Evolutionary conservation across 2,113 vertebrate genomes (phyloP), one percentile per base, ranked within the genome.

Genomic region (Dermatemys mawii): DNA sequence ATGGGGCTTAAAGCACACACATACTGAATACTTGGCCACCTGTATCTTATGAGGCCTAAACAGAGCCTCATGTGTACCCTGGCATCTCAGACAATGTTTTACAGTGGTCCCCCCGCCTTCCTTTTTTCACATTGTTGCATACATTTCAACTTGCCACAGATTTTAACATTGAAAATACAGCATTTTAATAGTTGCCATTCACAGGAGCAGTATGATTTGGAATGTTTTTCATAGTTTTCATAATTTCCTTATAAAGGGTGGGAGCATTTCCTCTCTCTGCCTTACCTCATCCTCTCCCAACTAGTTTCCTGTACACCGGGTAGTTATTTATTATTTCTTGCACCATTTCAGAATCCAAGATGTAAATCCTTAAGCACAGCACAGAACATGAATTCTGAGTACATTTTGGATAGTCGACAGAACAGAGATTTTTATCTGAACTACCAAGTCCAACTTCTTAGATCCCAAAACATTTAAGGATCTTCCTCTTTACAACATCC

Each of bases 241-340:
- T 41, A 5, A 29, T 60, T n/a, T n/a, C n/a, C n/a, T 32, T 35
- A 29, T 50, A 2, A 2, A 88, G 1, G 10, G 2, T 54, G 11
- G 87, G n/a, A 93, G 83, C 67, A 85, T 24, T 8, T 75, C 38
- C 22, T 89, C 1, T 91, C 10, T 88, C 14, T 78, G 51, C 1
- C 0, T 44, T 54, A 41, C 1, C 0, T 67, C 41, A 57, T 81
- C 83, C 91, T 83, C 3, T 83, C 63, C 3, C n/a, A 93, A 50
- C 2, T 86, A 89, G 26, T 94, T 90, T 96, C 60, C 88, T 90
- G 22, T 83, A 44, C 38, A 11, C 21, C 44, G 10, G 78, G 35
- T 73, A 95, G 26, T 29, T 86, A 49, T 88, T 96, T 94, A 93
- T 96, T 41, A 96, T 91, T 54, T 22, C 38, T 83, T 83, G 8